These are phyloP conservation scores for Platerodrilus igneus DNA, from an alignment of 2,888 invertebrate species.

Conservation along the genomic window DNA sequence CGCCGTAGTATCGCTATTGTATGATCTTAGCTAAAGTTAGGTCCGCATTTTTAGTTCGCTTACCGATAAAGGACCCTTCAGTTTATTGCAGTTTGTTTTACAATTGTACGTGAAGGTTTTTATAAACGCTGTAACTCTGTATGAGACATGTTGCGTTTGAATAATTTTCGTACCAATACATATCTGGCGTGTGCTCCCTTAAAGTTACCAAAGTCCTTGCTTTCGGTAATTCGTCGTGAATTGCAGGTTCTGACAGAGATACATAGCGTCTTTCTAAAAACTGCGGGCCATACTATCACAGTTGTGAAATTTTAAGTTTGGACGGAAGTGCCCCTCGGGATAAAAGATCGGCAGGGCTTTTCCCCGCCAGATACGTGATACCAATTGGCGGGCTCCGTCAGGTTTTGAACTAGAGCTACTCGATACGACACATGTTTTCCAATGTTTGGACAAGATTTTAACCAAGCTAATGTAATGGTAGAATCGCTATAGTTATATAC, in stretches of 20 bases:
- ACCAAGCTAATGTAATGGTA: slow-evolving; percentile 13
- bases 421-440: slow-evolving; percentile 18
- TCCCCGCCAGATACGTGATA: slow-evolving; percentile 10
- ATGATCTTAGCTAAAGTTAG: neutral
- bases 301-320: neutral
- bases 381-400: slow-evolving; percentile 12
- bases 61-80: too few species aligned
- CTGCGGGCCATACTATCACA: slow-evolving; percentile 12
- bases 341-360: slow-evolving; percentile 14
- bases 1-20: neutral
- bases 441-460: slow-evolving; percentile 5
- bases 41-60: neutral
- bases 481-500: slow-evolving; percentile 14
- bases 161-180: neutral
- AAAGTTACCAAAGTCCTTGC: too few species aligned
- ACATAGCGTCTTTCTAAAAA: too few species aligned
- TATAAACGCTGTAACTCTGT: slow-evolving; percentile 3
- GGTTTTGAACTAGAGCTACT: slow-evolving; percentile 13
- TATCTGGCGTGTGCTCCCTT: too few species aligned
- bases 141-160: slow-evolving; percentile 7
- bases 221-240: too few species aligned
- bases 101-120: slow-evolving; percentile 4
- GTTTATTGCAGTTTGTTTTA: too few species aligned
- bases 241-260: too few species aligned
- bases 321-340: slow-evolving; percentile 6